These are phyloP conservation scores for Calidris pygmaea DNA, from an alignment of 2,113 vertebrate species.

Conservation along the genomic window DNA sequence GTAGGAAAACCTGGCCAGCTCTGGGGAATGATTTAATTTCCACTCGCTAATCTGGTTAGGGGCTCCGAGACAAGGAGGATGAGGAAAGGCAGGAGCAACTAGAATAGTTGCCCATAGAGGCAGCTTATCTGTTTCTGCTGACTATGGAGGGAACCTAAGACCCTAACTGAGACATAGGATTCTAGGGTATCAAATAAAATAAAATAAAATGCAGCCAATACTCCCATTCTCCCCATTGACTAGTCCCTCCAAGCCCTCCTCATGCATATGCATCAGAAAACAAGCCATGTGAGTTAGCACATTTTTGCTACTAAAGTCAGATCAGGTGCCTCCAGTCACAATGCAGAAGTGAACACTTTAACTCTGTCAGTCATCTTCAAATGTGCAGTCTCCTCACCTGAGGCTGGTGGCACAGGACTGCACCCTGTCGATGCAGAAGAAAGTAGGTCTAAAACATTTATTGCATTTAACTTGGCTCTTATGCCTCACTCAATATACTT, in stretches of 20 bases:
- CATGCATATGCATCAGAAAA: background rate
- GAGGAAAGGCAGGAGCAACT: background rate
- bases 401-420: background rate
- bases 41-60: background rate
- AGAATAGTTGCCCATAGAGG: background rate
- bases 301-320: background rate
- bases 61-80: background rate
- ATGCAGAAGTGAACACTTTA: background rate
- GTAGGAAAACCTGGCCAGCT: background rate
- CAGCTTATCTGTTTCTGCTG: background rate
- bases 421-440: accelerated
- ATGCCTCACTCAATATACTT: background rate
- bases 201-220: background rate
- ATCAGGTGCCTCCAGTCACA: background rate
- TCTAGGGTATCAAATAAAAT: background rate
- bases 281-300: background rate
- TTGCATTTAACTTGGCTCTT: background rate
- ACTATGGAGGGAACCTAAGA: background rate
- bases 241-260: background rate
- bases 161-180: background rate
- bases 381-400: background rate
- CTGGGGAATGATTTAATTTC: background rate
- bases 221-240: background rate
- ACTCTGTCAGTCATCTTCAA: background rate
- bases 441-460: background rate